Base-by-base conservation (phyloP, 2,113 vertebrate species). In the Ciconia maguari region DNA sequence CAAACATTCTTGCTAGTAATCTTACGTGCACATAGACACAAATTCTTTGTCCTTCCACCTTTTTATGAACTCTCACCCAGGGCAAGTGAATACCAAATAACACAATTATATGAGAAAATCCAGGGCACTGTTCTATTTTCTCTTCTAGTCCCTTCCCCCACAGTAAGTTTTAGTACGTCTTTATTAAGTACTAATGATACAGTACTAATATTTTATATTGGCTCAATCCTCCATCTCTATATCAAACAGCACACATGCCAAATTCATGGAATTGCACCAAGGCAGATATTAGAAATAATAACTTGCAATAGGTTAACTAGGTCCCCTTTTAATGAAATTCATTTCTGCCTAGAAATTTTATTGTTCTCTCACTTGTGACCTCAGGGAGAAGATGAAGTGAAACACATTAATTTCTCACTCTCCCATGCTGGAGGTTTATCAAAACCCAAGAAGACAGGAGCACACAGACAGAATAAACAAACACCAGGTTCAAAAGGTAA, bases 351-450 rank as follows among this genome's bases (percentile, higher is more conserved):
- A 65, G 65, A 79, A 92, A 93, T 93, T 65, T 92, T 82, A 84
- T 74, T 96, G 62, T 91, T 94, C 80, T 48, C 49, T 93, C 68
- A 74, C 71, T 93, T 84, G 81, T 58, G 88, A 97, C 88, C 93
- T 94, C 74, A 76, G 88, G 88, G 88, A 96, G 83, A 86, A 89
- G 65, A 94, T 36, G 69, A 96, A 96, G 93, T 69, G 61, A 74
- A 97, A 90, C 36, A 55, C 82, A 95, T 87, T 95, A 80, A 95
- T 95, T 97, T 95, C 88, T 90, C 61, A 92, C 41, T 96, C 69
- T 90, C 72, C 65, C 27, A 30, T 89, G 58, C 78, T 90, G 65
- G 70, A 94, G n/a, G 46, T 96, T 95, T 95, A 94, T 94, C 93
- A 93, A 94, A 97, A 89, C 5, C 57, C 57, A 65, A 69, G 79